These are phyloP conservation scores for Penaeus chinensis DNA, from an alignment of 1,140 invertebrate genomes.

Conservation along the genomic window DNA sequence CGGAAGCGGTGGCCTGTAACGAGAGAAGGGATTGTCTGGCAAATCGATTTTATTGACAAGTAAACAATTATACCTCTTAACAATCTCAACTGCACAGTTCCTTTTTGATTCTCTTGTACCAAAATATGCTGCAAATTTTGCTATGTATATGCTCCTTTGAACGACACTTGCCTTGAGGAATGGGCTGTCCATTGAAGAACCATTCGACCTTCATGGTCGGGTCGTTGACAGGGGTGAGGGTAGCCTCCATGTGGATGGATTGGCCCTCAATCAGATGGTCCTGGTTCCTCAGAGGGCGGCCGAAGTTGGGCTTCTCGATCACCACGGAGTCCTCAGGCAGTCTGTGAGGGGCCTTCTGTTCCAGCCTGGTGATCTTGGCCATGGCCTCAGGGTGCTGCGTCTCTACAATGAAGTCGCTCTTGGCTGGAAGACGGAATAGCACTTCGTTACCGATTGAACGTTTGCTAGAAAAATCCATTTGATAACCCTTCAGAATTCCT, in stretches of 20 bases:
- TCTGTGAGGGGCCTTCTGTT: constrained; percentile 83
- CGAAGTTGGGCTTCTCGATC: constrained; percentile 88
- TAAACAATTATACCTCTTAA: no score
- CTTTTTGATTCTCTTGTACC: no score
- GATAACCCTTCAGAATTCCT: no score
- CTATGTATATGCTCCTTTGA: background rate
- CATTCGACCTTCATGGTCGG: constrained; percentile 95
- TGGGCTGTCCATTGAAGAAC: constrained; percentile 91
- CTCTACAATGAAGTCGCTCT: constrained; percentile 75
- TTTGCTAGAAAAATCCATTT: background rate
- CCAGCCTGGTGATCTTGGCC: constrained; percentile 90
- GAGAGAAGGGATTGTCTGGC: constrained; percentile 72
- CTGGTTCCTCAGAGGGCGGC: constrained; percentile 85
- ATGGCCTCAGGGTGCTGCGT: constrained; percentile 95
- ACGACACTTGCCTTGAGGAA: constrained; percentile 77
- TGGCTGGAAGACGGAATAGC: constrained; percentile 64
- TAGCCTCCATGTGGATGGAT: constrained; percentile 93
- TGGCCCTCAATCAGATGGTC: constrained; percentile 87
- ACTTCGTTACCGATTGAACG: background rate
- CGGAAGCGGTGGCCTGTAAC: constrained; percentile 73
- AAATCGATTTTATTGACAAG: constrained; percentile 67
- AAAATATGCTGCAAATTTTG: background rate
- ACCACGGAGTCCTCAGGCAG: constrained; percentile 79
- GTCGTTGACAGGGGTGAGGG: constrained; percentile 93
- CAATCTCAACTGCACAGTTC: no score